Base-by-base conservation (phyloP, 1,140 invertebrate genomes). In the Mactra quadrangularis region DNA sequence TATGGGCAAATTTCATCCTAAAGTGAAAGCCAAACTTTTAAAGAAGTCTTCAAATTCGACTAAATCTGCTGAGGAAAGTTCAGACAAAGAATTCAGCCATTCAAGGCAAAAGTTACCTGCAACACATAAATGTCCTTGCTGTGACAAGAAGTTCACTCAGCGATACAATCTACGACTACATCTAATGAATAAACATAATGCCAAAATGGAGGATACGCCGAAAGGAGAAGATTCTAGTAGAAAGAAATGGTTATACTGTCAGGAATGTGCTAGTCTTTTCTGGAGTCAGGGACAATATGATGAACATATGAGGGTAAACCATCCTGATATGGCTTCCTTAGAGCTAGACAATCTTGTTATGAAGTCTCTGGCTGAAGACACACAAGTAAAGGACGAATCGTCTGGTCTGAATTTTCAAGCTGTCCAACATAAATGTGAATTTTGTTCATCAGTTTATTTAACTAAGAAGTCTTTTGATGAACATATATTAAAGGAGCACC, bases 401-500 rank as follows among this genome's bases (percentile, higher is more conserved):
- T 31, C 31, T 19, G 35, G 47, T n/a, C 13, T 29, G 27, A 55
- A 76, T 19, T 57, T 52, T 50, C 27, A 50, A 31, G 47, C 45
- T 19, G 29, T 76, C 15, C 38, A 76, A 29, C 57, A 76, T 35
- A 76, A 76, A 27, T 76, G 74, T 62, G 74, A 76, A 64, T 76
- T 76, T 50, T 76, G 74, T 62, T 31, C 55, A 33, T 45, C 35
- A 13, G 45, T 76, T 1, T 25, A 45, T 22, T 76, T 53, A 57
- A 76, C 74, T 50, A 76, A 76, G 45, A 50, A 76, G 33, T 38
- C 33, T 45, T 76, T 76, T 62, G 74, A 76, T 62, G 74, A 76
- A 15, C 74, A 76, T 41, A 76, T 76, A 29, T n/a, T 76, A 1
- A 62, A 50, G 11, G 55, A 62, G 22, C 74, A 76, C 27, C 74